A percentile compares a stretch with the other conserved stretches of the same genome.
phyloP scores from a whole-genome alignment of 2,888 invertebrate genomes.

The Lithophane semibrunnea region DNA sequence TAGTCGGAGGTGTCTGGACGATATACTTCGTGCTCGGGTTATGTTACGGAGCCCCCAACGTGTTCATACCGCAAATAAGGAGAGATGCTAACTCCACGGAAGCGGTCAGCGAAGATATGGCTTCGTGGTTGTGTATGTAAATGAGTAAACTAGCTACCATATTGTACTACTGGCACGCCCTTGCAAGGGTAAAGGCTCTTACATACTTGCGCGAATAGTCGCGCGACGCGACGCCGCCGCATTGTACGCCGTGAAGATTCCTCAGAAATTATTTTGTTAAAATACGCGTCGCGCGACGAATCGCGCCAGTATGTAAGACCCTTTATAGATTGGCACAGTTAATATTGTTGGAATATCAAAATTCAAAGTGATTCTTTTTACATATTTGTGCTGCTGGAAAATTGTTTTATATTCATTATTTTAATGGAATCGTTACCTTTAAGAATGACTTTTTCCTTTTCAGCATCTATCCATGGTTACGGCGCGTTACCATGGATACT shows the following conservation, averaged over 20 bases:
- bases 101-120: constrained; percentile 69
- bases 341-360: not conserved
- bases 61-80: constrained; percentile 69
- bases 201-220: too few relatives aligned
- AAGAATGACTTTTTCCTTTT: constrained; percentile 50
- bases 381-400: not conserved
- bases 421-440: not conserved
- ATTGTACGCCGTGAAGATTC: too few relatives aligned
- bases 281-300: too few relatives aligned
- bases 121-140: constrained; percentile 70
- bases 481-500: constrained; percentile 72
- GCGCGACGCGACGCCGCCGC: too few relatives aligned
- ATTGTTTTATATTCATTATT: not conserved
- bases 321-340: not conserved
- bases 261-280: too few relatives aligned
- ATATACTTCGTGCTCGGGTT: constrained; percentile 69
- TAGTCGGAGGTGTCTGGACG: constrained; percentile 66
- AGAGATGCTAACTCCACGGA: constrained; percentile 69
- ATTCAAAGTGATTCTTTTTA: not conserved
- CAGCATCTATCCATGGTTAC: constrained; percentile 76
- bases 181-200: too few relatives aligned
- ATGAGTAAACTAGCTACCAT: not conserved
- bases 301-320: too few relatives aligned
- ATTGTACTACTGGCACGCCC: not conserved
- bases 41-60: constrained; percentile 70